Conservation (phyloP, 2,797 vertebrate genomes). For the Lacerta bilineata region DNA sequence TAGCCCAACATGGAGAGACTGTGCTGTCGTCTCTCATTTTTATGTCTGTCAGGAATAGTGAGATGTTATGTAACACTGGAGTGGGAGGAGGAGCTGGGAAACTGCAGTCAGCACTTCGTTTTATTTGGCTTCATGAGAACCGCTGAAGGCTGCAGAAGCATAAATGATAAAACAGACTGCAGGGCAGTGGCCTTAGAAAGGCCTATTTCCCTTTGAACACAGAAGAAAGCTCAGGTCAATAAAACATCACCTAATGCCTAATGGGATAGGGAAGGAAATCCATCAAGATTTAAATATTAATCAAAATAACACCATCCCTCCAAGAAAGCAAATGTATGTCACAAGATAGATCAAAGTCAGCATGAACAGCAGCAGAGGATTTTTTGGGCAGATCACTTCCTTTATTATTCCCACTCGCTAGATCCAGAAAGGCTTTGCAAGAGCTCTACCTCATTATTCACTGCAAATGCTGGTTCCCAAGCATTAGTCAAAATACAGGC, state of each 20-base stretch:
- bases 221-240: conserved; percentile 2
- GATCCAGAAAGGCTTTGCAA: not conserved
- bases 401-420: not conserved
- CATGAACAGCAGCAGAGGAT: not conserved
- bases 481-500: not conserved
- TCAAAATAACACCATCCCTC: not conserved
- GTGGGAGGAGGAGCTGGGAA: not conserved
- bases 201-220: not conserved
- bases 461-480: not conserved
- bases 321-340: not conserved
- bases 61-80: not conserved
- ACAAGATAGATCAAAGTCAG: not conserved
- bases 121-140: conserved; percentile 28
- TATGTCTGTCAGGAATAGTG: conserved; percentile 7
- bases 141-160: conserved; percentile 16
- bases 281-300: not conserved
- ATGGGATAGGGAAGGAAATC: not conserved
- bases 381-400: not conserved
- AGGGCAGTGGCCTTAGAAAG: not conserved
- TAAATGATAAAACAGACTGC: conserved; percentile 12
- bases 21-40: conserved; percentile 19
- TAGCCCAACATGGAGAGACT: not conserved
- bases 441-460: not conserved
- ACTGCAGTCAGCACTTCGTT: conserved; percentile 10
- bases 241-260: not conserved